Evolutionary conservation across 2,113 vertebrate species (phyloP).

Genomic region (Piprites chloris): DNA sequence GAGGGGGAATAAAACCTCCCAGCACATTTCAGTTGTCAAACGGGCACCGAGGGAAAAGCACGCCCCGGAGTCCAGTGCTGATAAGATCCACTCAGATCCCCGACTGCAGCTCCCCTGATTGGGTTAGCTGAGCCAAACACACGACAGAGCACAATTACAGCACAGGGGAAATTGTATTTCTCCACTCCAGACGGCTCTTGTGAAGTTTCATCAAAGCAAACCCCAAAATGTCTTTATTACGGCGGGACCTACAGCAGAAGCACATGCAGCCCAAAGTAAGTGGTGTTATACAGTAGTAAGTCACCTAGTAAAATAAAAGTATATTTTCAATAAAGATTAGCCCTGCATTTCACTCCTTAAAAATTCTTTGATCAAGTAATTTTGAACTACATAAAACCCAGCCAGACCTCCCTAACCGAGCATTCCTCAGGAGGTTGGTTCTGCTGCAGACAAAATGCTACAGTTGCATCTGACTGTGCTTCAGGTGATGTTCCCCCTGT

Average conservation of each 20-base stretch:
- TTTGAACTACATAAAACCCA: conserved; percentile 56
- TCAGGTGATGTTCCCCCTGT: neutral
- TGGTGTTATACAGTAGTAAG: conserved; percentile 49
- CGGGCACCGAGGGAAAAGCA: neutral
- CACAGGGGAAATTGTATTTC: conserved; percentile 42
- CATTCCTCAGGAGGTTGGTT: conserved; percentile 11
- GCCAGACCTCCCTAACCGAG: neutral
- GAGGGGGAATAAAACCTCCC: neutral
- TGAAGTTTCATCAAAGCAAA: conserved; percentile 55
- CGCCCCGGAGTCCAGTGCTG: neutral
- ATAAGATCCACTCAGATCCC: neutral
- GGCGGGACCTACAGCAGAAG: conserved; percentile 38
- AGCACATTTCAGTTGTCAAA: neutral
- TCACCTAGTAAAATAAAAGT: conserved; percentile 48
- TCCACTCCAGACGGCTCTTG: conserved; percentile 19
- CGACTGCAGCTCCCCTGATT: conserved; percentile 26
- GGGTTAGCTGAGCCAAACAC: conserved; percentile 30
- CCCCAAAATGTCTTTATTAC: conserved; percentile 3
- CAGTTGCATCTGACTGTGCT: neutral
- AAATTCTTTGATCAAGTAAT: conserved; percentile 63
- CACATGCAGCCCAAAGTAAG: neutral
- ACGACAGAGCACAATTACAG: conserved; percentile 12
- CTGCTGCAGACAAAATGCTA: neutral
- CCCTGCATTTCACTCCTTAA: conserved; percentile 27
- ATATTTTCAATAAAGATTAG: conserved; percentile 62